A percentile compares a stretch with the other conserved stretches of the same genome.
Conservation (phyloP, 2,113 vertebrate genomes). For the Megaceryle torquata region DNA sequence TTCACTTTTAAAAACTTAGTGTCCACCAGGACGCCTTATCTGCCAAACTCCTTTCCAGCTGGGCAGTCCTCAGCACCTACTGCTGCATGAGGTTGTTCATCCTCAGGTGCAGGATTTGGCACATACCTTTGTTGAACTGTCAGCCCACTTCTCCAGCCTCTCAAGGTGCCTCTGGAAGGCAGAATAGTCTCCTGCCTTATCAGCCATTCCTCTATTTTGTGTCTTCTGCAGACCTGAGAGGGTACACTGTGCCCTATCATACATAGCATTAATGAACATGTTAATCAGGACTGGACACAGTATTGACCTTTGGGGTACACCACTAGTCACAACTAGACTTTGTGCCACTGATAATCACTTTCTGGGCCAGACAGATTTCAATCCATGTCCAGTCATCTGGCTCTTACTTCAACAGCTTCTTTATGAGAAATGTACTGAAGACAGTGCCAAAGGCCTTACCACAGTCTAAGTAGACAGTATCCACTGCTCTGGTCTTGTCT, state of each 20-base stretch:
- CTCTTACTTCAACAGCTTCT: neutral
- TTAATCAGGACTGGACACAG: neutral
- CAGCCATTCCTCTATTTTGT: neutral
- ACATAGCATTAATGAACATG: neutral
- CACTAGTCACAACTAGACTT: neutral
- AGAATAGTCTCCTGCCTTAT: neutral
- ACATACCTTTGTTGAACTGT: neutral
- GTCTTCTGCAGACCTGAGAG: neutral
- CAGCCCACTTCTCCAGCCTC: neutral
- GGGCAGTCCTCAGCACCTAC: neutral
- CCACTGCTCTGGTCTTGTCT: neutral
- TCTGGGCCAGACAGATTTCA: neutral
- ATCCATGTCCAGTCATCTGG: neutral
- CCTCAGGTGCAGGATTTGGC: neutral
- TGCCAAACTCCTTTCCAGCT: neutral
- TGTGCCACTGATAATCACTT: neutral
- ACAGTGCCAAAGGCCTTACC: neutral
- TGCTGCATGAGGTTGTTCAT: neutral
- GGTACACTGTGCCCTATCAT: neutral
- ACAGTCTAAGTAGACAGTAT: neutral
- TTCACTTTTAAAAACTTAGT: too few species aligned
- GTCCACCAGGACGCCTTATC: neutral
- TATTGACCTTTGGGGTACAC: neutral
- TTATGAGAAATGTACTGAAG: accelerated
- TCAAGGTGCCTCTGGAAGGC: neutral